phyloP scores from a whole-genome alignment of 64 coral and sea anemone species.

The Montipora cactus region DNA sequence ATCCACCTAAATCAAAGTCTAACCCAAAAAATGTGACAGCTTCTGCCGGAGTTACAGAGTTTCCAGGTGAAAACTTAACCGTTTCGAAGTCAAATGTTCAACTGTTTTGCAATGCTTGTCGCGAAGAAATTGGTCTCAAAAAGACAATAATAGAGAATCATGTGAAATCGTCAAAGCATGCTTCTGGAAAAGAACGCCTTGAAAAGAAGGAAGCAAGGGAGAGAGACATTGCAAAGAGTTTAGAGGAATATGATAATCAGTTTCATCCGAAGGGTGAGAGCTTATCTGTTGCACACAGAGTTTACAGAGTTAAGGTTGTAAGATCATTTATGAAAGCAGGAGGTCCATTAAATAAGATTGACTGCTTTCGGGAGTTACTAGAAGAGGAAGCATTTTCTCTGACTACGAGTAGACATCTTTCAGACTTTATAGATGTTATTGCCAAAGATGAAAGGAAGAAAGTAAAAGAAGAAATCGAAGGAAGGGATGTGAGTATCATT shows the following conservation, averaged over 20 bases:
- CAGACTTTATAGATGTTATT: too few species aligned
- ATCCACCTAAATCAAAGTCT: neutral
- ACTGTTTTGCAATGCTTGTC: constrained; percentile 44
- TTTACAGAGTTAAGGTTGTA: neutral
- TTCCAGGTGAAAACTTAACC: constrained; percentile 40
- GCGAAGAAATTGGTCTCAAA: constrained; percentile 52
- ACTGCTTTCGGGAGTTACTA: too few species aligned
- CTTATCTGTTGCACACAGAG: neutral
- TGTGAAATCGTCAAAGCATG: constrained; percentile 29
- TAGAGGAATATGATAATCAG: too few species aligned
- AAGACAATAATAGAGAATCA: constrained; percentile 56
- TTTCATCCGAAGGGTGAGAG: too few species aligned
- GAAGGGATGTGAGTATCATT: too few species aligned
- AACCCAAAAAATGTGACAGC: constrained; percentile 32
- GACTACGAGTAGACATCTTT: too few species aligned
- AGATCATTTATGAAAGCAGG: too few species aligned
- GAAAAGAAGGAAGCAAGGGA: constrained; percentile 5
- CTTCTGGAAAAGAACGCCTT: too few species aligned
- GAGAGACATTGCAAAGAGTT: constrained; percentile 2
- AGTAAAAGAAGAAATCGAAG: too few species aligned
- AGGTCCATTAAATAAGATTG: too few species aligned
- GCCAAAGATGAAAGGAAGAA: too few species aligned
- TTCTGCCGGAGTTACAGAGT: constrained; percentile 27
- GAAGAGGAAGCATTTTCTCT: too few species aligned
- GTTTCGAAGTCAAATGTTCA: neutral